Base-by-base conservation (phyloP, 2,888 invertebrate species). In the Luffia ferchaultella region DNA sequence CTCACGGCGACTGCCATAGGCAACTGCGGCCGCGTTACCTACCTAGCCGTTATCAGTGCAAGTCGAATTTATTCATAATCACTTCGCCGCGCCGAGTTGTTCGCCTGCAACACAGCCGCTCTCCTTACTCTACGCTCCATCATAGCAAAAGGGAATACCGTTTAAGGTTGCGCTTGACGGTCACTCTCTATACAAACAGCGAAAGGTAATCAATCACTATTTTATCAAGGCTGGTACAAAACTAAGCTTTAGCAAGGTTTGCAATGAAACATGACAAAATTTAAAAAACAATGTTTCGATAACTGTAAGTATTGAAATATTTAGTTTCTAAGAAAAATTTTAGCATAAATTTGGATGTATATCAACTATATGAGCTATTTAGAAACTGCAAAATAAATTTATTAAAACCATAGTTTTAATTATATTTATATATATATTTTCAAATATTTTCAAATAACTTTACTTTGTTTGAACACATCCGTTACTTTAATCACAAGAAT, bases 21-120 rank as follows among this genome's bases (percentile, higher is more conserved):
- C 16, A 48, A 50, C 45, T 50, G 57, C 55, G 51, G 16, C 48
- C 52, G n/a, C 51, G 51, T 55, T 61, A 59, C 57, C 62, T 61
- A 59, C 49, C 50, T 55, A 56, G 66, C 52, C 71, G 74, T 74
- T 74, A 74, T 74, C 74, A 73, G 73, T 72, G 73, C 73, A 70
- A 62, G 65, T 69, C 71, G 63, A 58, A 68, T 64, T 67, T 63
- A 61, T 67, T 65, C 68, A 62, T 68, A 72, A 72, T 69, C 69
- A 65, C 61, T 54, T 59, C 56, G 57, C 53, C 53, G 57, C 58
- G 58, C 52, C 30, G 30, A 3, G 30, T 3, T 12, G 5, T 12
- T 3, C 30, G 30, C 30, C 30, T 3, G 5, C 30, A 3, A 3
- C 5, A 7, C 30, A 30, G 12, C 3, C 30, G 30, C 30, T 30